These are phyloP conservation scores for Ectemnius lituratus DNA, from an alignment of 2,888 invertebrate species.

Conservation along the genomic window DNA sequence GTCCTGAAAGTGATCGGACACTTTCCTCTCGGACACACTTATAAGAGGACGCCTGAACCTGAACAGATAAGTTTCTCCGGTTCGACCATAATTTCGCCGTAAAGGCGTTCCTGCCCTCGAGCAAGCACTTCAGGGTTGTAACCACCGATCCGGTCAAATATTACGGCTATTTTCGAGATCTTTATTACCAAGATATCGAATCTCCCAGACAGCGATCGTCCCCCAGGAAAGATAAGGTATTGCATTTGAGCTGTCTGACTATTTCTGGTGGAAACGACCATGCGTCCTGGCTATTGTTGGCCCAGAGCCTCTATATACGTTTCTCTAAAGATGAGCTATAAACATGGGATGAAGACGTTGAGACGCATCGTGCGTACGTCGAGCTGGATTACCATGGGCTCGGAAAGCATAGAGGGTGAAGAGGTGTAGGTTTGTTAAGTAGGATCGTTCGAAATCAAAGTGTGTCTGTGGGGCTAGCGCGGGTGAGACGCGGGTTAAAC, in stretches of 20 bases:
- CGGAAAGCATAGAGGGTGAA: too few relatives aligned
- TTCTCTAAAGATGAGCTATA: slow-evolving; percentile 2
- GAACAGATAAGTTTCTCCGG: slow-evolving; percentile 13
- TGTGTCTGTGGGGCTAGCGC: slow-evolving; percentile 24
- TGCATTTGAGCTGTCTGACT: background rate
- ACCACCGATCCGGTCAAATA: slow-evolving; percentile 19
- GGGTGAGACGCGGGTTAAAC: slow-evolving; percentile 56
- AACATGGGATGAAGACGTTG: slow-evolving; percentile 11
- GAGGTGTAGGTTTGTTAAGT: slow-evolving; percentile 29
- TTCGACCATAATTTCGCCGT: slow-evolving; percentile 18
- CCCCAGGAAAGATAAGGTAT: background rate
- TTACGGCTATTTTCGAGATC: slow-evolving; percentile 17
- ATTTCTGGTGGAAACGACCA: background rate
- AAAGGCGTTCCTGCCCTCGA: slow-evolving; percentile 12
- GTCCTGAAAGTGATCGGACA: too few relatives aligned
- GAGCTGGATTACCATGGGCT: too few relatives aligned
- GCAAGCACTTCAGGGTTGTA: slow-evolving; percentile 14
- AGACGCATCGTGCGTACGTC: too few relatives aligned
- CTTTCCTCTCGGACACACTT: too few relatives aligned
- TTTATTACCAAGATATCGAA: slow-evolving; percentile 20
- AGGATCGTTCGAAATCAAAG: slow-evolving; percentile 47
- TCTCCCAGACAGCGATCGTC: slow-evolving; percentile 1
- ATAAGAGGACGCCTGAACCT: background rate
- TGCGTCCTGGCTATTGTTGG: slow-evolving; percentile 5
- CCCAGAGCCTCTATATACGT: background rate